Percentiles rank a stretch among this genome's conserved stretches.
Conservation (phyloP, 2,113 vertebrate species). For the Dipodomys stephensi region DNA sequence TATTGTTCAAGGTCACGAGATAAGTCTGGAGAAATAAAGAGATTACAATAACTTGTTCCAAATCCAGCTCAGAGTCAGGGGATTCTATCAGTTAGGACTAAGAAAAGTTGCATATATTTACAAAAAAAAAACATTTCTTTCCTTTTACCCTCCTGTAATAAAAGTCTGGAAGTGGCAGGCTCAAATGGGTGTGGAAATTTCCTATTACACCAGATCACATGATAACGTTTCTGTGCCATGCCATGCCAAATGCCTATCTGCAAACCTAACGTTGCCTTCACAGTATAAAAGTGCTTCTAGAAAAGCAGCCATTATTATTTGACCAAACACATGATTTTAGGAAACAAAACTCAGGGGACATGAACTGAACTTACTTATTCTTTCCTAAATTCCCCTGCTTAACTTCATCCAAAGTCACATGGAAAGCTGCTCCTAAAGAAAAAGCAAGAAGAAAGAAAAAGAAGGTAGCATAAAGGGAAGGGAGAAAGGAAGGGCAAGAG, state of each 20-base stretch:
- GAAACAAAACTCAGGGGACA: background rate
- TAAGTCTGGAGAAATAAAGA: background rate
- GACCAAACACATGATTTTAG: background rate
- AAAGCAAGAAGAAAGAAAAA: background rate
- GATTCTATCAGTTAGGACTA: background rate
- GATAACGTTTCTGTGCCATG: background rate
- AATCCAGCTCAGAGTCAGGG: background rate
- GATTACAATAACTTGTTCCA: background rate
- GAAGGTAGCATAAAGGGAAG: background rate
- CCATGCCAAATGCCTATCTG: background rate
- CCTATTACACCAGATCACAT: rapidly evolving
- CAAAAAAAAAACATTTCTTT: background rate
- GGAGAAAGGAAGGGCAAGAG: background rate
- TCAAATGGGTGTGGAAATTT: background rate
- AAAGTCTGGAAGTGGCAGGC: background rate
- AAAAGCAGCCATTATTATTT: background rate
- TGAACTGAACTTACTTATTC: background rate
- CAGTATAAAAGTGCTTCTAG: background rate
- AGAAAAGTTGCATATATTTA: background rate
- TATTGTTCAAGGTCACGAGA: background rate
- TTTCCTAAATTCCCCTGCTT: background rate
- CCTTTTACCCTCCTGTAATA: background rate
- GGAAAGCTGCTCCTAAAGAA: background rate
- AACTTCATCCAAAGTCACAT: background rate
- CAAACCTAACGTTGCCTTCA: background rate